Evolutionary conservation across 2,888 invertebrate species (phyloP).

Genomic region (Agrochola macilenta): DNA sequence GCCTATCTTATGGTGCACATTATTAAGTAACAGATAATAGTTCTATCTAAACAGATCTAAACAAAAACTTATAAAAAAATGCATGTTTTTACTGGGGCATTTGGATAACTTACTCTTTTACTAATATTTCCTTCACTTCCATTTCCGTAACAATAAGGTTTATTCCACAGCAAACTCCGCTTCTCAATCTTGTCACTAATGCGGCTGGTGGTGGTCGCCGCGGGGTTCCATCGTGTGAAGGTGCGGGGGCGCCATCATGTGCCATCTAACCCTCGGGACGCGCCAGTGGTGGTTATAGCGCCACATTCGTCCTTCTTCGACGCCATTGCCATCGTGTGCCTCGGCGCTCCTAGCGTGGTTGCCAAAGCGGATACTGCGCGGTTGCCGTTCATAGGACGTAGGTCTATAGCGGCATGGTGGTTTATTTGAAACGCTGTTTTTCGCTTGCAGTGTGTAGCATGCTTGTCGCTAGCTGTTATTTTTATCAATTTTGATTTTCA

Average conservation of each 20-base stretch:
- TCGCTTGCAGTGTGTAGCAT: slow-evolving; percentile 41
- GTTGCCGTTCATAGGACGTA: slow-evolving; percentile 98
- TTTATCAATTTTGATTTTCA: neutral
- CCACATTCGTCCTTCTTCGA: slow-evolving; percentile 98
- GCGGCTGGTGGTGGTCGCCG: slow-evolving; percentile 94
- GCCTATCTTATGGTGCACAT: neutral
- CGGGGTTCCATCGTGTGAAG: slow-evolving; percentile 95
- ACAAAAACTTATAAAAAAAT: neutral
- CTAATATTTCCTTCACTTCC: slow-evolving; percentile 18
- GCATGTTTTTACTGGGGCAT: slow-evolving; percentile 31
- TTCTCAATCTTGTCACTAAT: slow-evolving; percentile 92
- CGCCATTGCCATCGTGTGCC: slow-evolving; percentile 94
- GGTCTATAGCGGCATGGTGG: slow-evolving; percentile 76
- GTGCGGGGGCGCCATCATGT: slow-evolving; percentile 92
- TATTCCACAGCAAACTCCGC: slow-evolving; percentile 91
- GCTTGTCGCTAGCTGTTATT: slow-evolving; percentile 39
- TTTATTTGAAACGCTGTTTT: slow-evolving; percentile 26
- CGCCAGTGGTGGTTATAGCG: slow-evolving; percentile 96
- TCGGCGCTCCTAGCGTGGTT: slow-evolving; percentile 97
- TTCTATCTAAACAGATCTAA: neutral
- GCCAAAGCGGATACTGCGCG: slow-evolving; percentile 96
- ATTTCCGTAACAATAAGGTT: slow-evolving; percentile 53
- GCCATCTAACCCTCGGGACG: slow-evolving; percentile 91
- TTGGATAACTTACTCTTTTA: slow-evolving; percentile 7
- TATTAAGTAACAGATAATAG: neutral